A percentile compares a stretch with the other conserved stretches of the same genome.
These are phyloP conservation scores for Maccullochella peelii DNA, from an alignment of 2,113 vertebrate species.

Conservation along the genomic window DNA sequence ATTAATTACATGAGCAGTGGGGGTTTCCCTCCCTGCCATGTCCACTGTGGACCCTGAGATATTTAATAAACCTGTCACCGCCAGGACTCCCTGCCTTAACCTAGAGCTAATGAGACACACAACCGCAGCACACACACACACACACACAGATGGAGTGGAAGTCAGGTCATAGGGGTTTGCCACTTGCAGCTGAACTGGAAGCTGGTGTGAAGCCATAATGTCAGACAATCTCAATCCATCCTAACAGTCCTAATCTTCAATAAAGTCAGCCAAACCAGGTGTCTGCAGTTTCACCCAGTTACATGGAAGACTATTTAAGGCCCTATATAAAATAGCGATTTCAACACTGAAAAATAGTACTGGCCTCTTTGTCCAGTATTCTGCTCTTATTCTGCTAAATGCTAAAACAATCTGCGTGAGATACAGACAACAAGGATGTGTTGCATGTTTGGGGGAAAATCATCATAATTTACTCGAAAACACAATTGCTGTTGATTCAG, in stretches of 20 bases:
- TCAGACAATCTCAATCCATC: constrained; percentile 15
- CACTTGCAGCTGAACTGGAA: constrained; percentile 43
- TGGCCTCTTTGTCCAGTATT: background rate
- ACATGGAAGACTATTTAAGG: background rate
- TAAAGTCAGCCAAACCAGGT: constrained; percentile 16
- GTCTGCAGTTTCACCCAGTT: background rate
- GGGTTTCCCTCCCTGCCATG: constrained; percentile 75
- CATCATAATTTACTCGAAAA: constrained; percentile 1
- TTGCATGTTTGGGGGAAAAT: background rate
- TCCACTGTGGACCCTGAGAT: constrained; percentile 69
- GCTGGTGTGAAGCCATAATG: constrained; percentile 27
- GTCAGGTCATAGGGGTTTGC: constrained; percentile 54
- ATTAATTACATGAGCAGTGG: constrained; percentile 81
- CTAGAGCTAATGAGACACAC: constrained; percentile 72
- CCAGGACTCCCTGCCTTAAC: constrained; percentile 69
- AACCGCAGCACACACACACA: constrained; percentile 34
- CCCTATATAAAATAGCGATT: background rate
- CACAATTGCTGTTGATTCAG: background rate
- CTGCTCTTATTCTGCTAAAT: background rate
- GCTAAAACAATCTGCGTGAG: background rate
- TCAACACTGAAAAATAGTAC: background rate
- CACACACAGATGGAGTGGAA: constrained; percentile 41
- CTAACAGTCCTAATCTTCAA: constrained; percentile 11
- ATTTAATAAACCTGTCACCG: constrained; percentile 83
- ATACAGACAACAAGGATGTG: background rate